Evolutionary conservation across 2,888 invertebrate species (phyloP).

Genomic region (Hesperia comma): DNA sequence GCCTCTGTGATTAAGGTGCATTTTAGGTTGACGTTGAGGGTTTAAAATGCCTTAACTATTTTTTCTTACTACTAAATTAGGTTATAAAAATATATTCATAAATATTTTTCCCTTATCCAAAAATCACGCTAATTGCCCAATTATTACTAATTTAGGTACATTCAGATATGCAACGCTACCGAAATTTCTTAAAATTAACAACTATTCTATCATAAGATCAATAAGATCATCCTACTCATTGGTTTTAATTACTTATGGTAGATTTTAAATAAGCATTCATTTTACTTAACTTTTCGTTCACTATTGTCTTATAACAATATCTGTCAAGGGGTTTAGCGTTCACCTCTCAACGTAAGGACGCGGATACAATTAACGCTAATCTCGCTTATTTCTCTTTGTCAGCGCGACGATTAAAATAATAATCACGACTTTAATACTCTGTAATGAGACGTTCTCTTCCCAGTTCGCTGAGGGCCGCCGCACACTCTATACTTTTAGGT

Average conservation of each 20-base stretch:
- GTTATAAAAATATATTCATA: too few relatives aligned
- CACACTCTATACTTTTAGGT: conserved; percentile 23
- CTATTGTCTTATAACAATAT: conserved; percentile 18
- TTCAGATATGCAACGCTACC: too few relatives aligned
- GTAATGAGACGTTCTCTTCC: conserved; percentile 67
- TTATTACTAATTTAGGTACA: too few relatives aligned
- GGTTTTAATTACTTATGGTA: too few relatives aligned
- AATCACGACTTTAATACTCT: conserved; percentile 70
- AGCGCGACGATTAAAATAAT: conserved; percentile 76
- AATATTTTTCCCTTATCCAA: background rate
- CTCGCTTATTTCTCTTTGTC: conserved; percentile 69
- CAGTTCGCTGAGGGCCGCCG: conserved; percentile 47
- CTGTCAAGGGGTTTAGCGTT: conserved; percentile 17
- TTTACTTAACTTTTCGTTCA: background rate
- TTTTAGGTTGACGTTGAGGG: too few relatives aligned
- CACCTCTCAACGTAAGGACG: conserved; percentile 32
- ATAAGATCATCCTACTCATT: too few relatives aligned
- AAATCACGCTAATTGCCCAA: too few relatives aligned
- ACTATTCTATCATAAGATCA: too few relatives aligned
- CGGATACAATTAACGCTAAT: conserved; percentile 68
- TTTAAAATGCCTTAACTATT: too few relatives aligned
- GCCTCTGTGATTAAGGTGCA: too few relatives aligned
- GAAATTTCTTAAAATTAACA: too few relatives aligned
- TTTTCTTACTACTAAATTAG: too few relatives aligned
- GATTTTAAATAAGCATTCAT: background rate